Evolutionary conservation across 2,113 vertebrate genomes (phyloP).

Genomic region (Megaptera novaeangliae): DNA sequence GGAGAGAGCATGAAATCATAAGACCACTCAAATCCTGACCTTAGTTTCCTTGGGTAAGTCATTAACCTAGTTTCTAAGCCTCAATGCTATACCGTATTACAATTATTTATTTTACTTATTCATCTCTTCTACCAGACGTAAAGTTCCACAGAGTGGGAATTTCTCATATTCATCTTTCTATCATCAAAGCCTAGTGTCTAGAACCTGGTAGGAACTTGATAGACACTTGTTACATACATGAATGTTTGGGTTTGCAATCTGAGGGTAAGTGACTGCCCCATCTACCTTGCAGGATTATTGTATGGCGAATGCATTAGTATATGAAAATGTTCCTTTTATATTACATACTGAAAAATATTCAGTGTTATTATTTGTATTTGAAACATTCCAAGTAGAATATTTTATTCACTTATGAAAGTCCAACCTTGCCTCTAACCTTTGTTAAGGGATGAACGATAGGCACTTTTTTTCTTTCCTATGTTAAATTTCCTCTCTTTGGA

Average conservation of each 20-base stretch:
- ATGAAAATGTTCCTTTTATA: background rate
- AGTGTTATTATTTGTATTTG: background rate
- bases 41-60: background rate
- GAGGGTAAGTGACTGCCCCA: background rate
- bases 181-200: background rate
- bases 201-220: background rate
- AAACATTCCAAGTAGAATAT: slow-evolving; percentile 7
- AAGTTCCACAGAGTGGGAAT: background rate
- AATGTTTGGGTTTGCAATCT: background rate
- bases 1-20: background rate
- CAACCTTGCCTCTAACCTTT: background rate
- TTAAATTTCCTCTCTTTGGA: background rate
- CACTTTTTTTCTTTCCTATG: background rate
- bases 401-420: background rate
- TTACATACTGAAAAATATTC: background rate
- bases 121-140: background rate
- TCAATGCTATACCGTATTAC: background rate
- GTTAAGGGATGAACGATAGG: background rate
- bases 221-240: background rate
- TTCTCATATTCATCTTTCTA: background rate
- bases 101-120: background rate
- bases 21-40: background rate
- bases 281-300: background rate
- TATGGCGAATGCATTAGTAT: background rate
- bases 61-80: background rate